Evolutionary conservation across 1,140 invertebrate species (phyloP).

Genomic region (Brachionus calyciflorus): DNA sequence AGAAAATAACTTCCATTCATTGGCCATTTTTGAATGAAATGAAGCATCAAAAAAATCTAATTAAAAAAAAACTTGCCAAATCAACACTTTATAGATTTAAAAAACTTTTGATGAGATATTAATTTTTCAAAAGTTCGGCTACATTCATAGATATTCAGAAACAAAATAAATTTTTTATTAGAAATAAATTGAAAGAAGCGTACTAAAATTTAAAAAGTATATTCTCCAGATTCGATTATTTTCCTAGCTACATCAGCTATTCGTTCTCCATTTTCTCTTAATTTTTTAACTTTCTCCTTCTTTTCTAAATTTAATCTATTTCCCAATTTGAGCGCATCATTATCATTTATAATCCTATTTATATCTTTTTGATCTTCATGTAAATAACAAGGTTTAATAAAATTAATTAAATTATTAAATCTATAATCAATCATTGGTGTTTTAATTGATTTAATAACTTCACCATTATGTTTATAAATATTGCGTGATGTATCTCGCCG

Average conservation of each 20-base stretch:
- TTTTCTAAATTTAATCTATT: not conserved
- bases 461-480: not conserved
- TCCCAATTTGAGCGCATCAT: conserved; percentile 20
- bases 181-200: not conserved
- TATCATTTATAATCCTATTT: conserved; percentile 32
- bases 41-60: too few relatives aligned
- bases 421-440: conserved; percentile 11
- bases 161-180: not conserved
- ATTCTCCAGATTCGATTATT: not conserved
- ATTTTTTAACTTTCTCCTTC: conserved; percentile 5
- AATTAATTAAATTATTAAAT: conserved; percentile 36
- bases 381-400: conserved; percentile 22
- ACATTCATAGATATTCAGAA: too few relatives aligned
- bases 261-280: not conserved
- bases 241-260: not conserved
- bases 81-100: not conserved
- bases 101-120: too few relatives aligned
- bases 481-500: not conserved
- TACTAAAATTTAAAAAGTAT: conserved; percentile 3
- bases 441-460: not conserved
- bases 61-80: too few relatives aligned
- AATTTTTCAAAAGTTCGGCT: too few relatives aligned
- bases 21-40: too few relatives aligned
- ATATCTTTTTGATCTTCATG: conserved; percentile 10
- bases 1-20: too few relatives aligned